Evolutionary conservation across 2,888 invertebrate genomes (phyloP).

Genomic region (Crocallis elinguaria): DNA sequence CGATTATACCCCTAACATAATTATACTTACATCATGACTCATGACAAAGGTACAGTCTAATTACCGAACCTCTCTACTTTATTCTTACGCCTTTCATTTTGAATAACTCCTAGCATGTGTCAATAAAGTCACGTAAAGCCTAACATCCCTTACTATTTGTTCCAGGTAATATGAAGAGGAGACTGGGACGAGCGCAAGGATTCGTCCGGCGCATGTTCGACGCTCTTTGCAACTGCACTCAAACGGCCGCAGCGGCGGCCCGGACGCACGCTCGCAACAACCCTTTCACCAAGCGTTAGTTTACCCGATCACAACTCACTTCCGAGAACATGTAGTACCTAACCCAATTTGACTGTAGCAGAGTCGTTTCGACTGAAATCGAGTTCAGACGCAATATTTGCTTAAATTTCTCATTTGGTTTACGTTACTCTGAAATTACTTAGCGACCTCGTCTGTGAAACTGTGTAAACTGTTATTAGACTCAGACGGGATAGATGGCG

Average conservation of each 20-base stretch:
- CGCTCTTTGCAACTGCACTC: slow-evolving; percentile 87
- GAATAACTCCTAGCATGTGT: too few relatives aligned
- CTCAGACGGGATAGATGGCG: too few relatives aligned
- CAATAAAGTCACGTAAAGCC: not conserved
- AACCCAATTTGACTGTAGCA: slow-evolving; percentile 4
- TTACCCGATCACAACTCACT: slow-evolving; percentile 54
- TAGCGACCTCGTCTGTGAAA: slow-evolving; percentile 15
- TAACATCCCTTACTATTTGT: slow-evolving; percentile 42
- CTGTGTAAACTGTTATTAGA: not conserved
- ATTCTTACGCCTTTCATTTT: too few relatives aligned
- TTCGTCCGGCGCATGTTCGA: slow-evolving; percentile 86
- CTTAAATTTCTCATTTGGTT: slow-evolving; percentile 19
- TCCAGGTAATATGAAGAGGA: slow-evolving; percentile 84
- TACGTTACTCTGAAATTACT: slow-evolving; percentile 14
- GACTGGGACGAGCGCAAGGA: slow-evolving; percentile 85
- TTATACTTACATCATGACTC: too few relatives aligned
- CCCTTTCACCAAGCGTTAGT: slow-evolving; percentile 70
- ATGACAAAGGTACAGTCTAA: too few relatives aligned
- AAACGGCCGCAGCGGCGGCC: slow-evolving; percentile 83
- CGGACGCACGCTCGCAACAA: slow-evolving; percentile 77
- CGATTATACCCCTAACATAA: too few relatives aligned
- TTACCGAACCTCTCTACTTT: too few relatives aligned
- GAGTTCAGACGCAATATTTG: slow-evolving; percentile 14
- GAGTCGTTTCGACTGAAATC: slow-evolving; percentile 10
- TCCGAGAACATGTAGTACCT: slow-evolving; percentile 30